A percentile compares a stretch with the other conserved stretches of the same genome.
phyloP scores from a whole-genome alignment of 2,797 vertebrate species.

The Diceros bicornis region DNA sequence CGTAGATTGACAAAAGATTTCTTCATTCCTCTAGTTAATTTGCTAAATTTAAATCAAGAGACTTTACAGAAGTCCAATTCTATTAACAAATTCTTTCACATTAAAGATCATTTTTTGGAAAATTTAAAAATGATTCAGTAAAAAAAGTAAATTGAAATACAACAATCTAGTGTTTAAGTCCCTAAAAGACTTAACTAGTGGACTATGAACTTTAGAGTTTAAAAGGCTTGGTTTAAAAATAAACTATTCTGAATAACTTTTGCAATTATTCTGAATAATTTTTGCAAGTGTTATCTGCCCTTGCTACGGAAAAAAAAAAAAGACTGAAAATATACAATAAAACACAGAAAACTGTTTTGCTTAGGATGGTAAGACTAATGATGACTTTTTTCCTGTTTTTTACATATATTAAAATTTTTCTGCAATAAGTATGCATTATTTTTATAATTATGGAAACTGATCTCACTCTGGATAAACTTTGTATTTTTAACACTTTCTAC shows the following conservation, averaged over 20 bases:
- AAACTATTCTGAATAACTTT: conserved; percentile 30
- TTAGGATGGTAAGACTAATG: conserved; percentile 11
- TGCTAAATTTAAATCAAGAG: conserved; percentile 62
- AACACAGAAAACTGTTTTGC: not conserved
- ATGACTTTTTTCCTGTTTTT: not conserved
- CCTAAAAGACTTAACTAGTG: not conserved
- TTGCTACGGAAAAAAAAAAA: not conserved
- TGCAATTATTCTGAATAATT: not conserved
- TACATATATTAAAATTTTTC: conserved; percentile 48
- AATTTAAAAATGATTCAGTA: conserved; percentile 1
- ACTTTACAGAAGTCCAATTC: not conserved
- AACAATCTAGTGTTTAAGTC: conserved; percentile 28
- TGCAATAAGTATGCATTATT: conserved; percentile 30
- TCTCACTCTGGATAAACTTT: conserved; percentile 39
- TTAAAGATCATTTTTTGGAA: conserved; percentile 19
- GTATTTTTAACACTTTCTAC: conserved; percentile 59
- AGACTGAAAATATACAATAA: not conserved
- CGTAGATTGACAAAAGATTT: conserved; percentile 7
- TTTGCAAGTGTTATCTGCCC: not conserved
- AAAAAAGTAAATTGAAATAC: conserved; percentile 62
- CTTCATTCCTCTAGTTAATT: conserved; percentile 55
- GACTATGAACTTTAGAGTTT: conserved; percentile 21
- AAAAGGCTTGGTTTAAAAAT: conserved; percentile 56
- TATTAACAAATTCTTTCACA: conserved; percentile 52
- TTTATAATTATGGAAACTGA: conserved; percentile 57